Percentiles rank a stretch among this genome's conserved stretches.
These are phyloP conservation scores for Merluccius polli DNA, from an alignment of 2,797 vertebrate genomes.

Conservation along the genomic window DNA sequence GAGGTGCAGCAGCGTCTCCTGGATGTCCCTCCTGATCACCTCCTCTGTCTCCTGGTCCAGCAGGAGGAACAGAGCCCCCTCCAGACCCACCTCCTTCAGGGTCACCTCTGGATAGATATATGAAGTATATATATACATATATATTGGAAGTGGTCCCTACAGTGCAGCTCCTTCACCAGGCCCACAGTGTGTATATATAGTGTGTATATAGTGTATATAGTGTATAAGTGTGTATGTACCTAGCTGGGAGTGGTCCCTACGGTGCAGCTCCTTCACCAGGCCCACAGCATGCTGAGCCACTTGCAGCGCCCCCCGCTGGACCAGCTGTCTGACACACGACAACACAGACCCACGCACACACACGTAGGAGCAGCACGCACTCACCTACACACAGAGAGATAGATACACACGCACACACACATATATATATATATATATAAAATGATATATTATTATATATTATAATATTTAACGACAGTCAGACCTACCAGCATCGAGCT, in stretches of 20 bases:
- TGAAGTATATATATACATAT: background rate
- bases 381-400: constrained; percentile 76
- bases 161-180: background rate
- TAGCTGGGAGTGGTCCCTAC: constrained; percentile 77
- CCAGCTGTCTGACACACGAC: constrained; percentile 86
- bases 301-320: constrained; percentile 84
- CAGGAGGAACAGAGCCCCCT: constrained; percentile 85
- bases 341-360: constrained; percentile 81
- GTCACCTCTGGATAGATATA: constrained; percentile 73
- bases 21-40: constrained; percentile 80
- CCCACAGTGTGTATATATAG: background rate
- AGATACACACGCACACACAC: constrained; percentile 19
- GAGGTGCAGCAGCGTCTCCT: constrained; percentile 87
- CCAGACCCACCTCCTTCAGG: constrained; percentile 88
- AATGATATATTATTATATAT: too few species aligned
- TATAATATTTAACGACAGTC: background rate
- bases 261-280: constrained; percentile 78
- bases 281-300: constrained; percentile 83
- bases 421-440: too few species aligned
- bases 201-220: background rate
- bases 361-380: constrained; percentile 85
- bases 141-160: background rate
- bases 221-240: constrained; percentile 13
- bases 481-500: background rate
- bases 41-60: constrained; percentile 85